Conservation (phyloP, 2,888 invertebrate species). For the Drosophila trichaetosa region DNA sequence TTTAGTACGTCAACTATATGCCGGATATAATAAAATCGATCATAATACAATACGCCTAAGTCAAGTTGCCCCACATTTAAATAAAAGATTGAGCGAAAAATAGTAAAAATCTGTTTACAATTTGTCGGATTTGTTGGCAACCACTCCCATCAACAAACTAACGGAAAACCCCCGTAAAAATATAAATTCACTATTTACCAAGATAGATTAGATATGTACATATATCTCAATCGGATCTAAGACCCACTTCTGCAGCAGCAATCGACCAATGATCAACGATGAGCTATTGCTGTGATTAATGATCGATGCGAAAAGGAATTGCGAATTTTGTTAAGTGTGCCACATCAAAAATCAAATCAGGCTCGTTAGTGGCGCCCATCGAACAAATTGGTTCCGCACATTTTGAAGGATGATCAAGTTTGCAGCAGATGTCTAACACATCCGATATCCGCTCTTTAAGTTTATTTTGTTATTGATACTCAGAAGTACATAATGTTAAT, state of each 20-base stretch:
- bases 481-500: conserved; percentile 32
- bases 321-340: conserved; percentile 47
- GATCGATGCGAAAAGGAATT: conserved; percentile 45
- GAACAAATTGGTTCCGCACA: conserved; percentile 64
- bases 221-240: conserved; percentile 30
- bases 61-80: not conserved
- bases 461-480: conserved; percentile 36
- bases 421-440: not conserved
- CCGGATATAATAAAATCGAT: conserved; percentile 54
- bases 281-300: conserved; percentile 46
- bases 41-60: not conserved
- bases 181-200: not conserved
- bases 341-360: conserved; percentile 45
- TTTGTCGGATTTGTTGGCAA: conserved; percentile 1
- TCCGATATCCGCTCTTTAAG: not conserved
- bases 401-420: conserved; percentile 59
- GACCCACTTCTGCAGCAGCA: conserved; percentile 13
- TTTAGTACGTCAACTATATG: conserved; percentile 61
- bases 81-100: not conserved
- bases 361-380: conserved; percentile 64
- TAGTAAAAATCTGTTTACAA: not conserved
- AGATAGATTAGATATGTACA: not conserved
- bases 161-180: not conserved
- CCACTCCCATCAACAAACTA: conserved; percentile 12
- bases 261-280: conserved; percentile 15